Evolutionary conservation across 2,888 invertebrate genomes (phyloP).

Genomic region (Nasonovia ribisnigri): DNA sequence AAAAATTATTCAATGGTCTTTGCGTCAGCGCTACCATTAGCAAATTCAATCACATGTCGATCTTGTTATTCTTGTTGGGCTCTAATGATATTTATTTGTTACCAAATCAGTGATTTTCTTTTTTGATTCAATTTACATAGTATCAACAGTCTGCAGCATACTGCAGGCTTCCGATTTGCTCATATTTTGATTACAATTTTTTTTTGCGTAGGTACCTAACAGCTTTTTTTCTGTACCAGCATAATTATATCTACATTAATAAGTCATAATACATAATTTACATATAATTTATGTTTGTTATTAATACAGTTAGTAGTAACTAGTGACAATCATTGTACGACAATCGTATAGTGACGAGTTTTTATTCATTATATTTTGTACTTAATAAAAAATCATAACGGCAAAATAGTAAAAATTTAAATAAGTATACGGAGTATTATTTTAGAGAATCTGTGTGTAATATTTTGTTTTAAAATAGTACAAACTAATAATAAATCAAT

Average conservation of each 20-base stretch:
- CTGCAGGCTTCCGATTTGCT: not conserved
- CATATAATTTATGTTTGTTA: not conserved
- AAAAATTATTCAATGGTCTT: not conserved
- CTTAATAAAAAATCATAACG: not conserved
- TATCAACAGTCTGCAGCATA: not conserved
- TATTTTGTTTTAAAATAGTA: not conserved
- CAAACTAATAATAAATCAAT: not conserved
- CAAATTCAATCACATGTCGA: not conserved
- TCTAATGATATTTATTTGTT: not conserved
- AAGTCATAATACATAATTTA: no score
- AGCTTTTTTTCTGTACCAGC: no score
- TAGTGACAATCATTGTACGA: not conserved
- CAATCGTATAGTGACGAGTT: not conserved
- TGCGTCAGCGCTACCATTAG: not conserved
- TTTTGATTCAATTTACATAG: not conserved
- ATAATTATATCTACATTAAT: no score
- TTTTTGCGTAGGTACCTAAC: not conserved
- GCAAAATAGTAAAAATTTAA: not conserved
- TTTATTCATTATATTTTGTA: not conserved
- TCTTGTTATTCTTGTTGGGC: not conserved
- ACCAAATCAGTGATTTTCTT: not conserved
- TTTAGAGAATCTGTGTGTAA: not conserved
- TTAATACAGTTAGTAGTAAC: not conserved
- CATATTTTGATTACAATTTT: not conserved
- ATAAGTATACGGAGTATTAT: not conserved